Percentiles rank a stretch among this genome's conserved stretches.
Evolutionary conservation across 2,113 vertebrate genomes (phyloP).

Genomic region (Ailurus styani): DNA sequence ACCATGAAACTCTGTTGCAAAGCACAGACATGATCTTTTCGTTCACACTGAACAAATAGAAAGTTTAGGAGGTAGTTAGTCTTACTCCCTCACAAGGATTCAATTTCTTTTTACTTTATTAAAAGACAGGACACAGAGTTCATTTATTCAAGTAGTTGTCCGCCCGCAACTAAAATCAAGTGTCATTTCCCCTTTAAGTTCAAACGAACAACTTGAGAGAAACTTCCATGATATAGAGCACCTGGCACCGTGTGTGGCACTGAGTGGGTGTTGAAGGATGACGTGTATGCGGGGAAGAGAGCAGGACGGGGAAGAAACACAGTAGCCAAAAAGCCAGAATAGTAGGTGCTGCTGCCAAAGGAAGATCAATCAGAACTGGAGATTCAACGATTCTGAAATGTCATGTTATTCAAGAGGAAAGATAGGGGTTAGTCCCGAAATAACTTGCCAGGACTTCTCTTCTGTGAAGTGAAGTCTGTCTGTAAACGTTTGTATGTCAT

Average conservation of each 20-base stretch:
- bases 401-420: background rate
- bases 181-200: background rate
- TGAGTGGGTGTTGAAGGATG: background rate
- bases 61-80: background rate
- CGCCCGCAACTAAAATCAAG: background rate
- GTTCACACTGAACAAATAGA: background rate
- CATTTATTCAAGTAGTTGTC: background rate
- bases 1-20: background rate
- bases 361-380: fast-evolving
- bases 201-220: background rate
- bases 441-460: background rate
- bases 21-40: background rate
- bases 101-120: background rate
- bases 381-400: background rate
- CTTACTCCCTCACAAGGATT: background rate
- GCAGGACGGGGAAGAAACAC: background rate
- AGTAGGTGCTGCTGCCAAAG: fast-evolving
- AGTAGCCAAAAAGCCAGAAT: background rate
- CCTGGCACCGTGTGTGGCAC: background rate
- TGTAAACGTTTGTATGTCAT: background rate
- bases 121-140: background rate
- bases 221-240: background rate
- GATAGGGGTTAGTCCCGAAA: background rate
- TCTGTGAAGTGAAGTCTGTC: background rate
- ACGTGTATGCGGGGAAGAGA: fast-evolving